Conservation (phyloP, 1,140 invertebrate genomes). For the Archivesica marissinica region DNA sequence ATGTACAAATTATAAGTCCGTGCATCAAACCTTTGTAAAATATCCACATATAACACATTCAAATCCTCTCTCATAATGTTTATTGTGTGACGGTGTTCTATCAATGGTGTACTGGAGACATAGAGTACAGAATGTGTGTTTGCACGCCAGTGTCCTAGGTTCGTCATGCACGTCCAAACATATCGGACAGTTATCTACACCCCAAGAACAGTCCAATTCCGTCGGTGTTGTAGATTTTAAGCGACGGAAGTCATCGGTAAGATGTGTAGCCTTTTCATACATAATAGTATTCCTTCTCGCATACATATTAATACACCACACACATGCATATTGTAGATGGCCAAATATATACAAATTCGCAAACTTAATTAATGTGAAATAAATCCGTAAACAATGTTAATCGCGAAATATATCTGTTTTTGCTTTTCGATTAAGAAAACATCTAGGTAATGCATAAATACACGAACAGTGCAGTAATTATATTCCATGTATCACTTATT, state of each 20-base stretch:
- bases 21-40: constrained; percentile 49
- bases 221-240: not conserved
- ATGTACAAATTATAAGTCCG: no score
- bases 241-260: constrained; percentile 34
- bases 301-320: no score
- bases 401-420: no score
- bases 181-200: constrained; percentile 17
- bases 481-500: no score
- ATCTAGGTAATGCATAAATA: no score
- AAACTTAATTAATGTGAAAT: no score
- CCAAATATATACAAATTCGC: no score
- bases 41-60: constrained; percentile 38
- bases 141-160: not conserved
- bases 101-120: constrained; percentile 31
- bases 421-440: no score
- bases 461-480: no score
- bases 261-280: constrained; percentile 30
- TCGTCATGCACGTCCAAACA: constrained; percentile 19
- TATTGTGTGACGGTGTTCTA: not conserved
- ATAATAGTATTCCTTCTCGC: not conserved
- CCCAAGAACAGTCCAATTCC: not conserved
- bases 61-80: constrained; percentile 29
- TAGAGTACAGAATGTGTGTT: constrained; percentile 14
- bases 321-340: no score
- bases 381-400: no score